A percentile compares a stretch with the other conserved stretches of the same genome.
Conservation (phyloP, 2,797 vertebrate species). For the Dipus sagitta region DNA sequence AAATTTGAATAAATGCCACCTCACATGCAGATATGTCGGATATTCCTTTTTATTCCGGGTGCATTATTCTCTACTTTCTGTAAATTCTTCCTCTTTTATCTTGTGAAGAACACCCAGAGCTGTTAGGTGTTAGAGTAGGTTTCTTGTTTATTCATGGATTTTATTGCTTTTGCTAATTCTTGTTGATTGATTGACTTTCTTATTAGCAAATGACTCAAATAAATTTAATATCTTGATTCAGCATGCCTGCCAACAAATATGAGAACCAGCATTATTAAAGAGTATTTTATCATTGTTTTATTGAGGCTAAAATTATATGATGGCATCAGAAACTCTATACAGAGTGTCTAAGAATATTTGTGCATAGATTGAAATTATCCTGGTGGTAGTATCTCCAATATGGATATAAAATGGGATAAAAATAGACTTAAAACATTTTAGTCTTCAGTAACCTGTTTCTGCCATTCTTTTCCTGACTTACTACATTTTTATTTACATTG, state of each 20-base stretch:
- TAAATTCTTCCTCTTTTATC: slow-evolving; percentile 45
- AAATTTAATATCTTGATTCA: slow-evolving; percentile 63
- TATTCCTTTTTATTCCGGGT: neutral
- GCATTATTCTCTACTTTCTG: slow-evolving; percentile 8
- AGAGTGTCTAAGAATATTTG: slow-evolving; percentile 80
- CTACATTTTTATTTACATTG: neutral
- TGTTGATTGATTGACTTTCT: slow-evolving; percentile 21
- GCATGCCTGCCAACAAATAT: neutral
- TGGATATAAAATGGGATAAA: neutral
- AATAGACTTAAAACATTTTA: slow-evolving; percentile 44
- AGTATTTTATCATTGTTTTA: slow-evolving; percentile 31
- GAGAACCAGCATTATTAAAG: neutral
- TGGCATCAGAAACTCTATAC: slow-evolving; percentile 79
- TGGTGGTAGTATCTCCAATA: slow-evolving; percentile 65
- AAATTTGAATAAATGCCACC: slow-evolving; percentile 56
- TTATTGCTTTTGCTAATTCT: slow-evolving; percentile 13
- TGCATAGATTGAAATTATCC: slow-evolving; percentile 77
- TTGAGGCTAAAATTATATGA: slow-evolving; percentile 69
- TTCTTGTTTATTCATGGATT: slow-evolving; percentile 4
- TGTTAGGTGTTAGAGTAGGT: neutral
- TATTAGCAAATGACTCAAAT: slow-evolving; percentile 48
- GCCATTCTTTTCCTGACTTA: neutral
- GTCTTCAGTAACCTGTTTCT: neutral
- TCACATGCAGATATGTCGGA: slow-evolving; percentile 16
- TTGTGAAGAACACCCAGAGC: slow-evolving; percentile 10